phyloP scores from a whole-genome alignment of 1,140 invertebrate species.

The Caerostris darwini region DNA sequence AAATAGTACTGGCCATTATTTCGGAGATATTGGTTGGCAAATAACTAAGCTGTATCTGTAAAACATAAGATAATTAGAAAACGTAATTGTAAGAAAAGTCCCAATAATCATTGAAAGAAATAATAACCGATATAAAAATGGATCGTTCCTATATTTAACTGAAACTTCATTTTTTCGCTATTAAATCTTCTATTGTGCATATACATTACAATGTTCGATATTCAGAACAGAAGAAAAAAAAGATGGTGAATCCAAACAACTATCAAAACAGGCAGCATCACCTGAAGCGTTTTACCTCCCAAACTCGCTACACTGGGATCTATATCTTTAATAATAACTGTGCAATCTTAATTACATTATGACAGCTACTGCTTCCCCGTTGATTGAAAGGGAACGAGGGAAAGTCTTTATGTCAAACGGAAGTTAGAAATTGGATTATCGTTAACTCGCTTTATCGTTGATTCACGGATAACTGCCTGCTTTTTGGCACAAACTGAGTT shows the following conservation, averaged over 20 bases:
- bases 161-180: too few species aligned
- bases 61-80: too few species aligned
- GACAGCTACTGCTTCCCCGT: background rate
- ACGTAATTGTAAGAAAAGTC: too few species aligned
- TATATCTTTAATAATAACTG: slow-evolving; percentile 63
- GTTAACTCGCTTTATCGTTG: slow-evolving; percentile 71
- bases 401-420: slow-evolving; percentile 68
- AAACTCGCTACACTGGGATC: background rate
- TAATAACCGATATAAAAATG: background rate
- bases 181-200: background rate
- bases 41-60: too few species aligned
- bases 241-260: background rate
- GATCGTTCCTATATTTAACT: too few species aligned
- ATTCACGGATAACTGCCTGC: slow-evolving; percentile 63
- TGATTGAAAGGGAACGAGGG: slow-evolving; percentile 10
- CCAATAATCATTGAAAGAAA: too few species aligned
- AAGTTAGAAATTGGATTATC: slow-evolving; percentile 68
- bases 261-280: background rate
- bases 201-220: background rate
- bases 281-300: background rate
- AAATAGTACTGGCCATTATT: too few species aligned
- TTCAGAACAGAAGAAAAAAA: background rate
- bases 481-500: slow-evolving; percentile 66
- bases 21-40: too few species aligned
- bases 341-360: slow-evolving; percentile 69